A percentile compares a stretch with the other conserved stretches of the same genome.
Conservation (phyloP, 2,888 invertebrate genomes). For the Mythimna pallens region DNA sequence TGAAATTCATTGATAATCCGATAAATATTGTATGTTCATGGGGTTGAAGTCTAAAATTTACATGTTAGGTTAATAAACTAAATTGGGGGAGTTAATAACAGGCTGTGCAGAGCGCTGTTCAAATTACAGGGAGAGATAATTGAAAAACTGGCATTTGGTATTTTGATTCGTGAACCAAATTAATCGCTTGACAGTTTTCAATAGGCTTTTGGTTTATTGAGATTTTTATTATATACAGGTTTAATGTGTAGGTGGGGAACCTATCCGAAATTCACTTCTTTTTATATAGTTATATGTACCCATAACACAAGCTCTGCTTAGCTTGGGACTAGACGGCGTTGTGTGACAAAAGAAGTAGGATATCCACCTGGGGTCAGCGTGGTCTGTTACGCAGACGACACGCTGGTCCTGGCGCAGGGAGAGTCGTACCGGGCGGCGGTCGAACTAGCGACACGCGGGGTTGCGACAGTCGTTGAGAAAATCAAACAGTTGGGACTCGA, state of each 20-base stretch:
- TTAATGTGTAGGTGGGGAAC: too few species aligned
- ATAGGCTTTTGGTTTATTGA: not conserved
- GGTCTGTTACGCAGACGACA: too few species aligned
- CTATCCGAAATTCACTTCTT: too few species aligned
- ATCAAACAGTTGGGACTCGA: too few species aligned
- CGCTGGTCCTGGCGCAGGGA: too few species aligned
- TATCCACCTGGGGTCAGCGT: not conserved
- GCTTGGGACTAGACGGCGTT: too few species aligned
- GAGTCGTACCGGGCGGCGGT: too few species aligned
- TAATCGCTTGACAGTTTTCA: not conserved
- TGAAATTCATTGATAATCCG: constrained; percentile 47
- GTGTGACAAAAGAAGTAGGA: not conserved
- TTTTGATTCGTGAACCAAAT: not conserved
- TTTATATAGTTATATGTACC: too few species aligned
- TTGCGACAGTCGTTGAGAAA: too few species aligned
- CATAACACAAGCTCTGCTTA: too few species aligned
- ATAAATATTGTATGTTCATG: constrained; percentile 22
- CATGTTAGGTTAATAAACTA: constrained; percentile 18
- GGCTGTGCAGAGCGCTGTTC: not conserved
- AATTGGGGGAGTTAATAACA: constrained; percentile 18
- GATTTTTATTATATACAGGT: not conserved
- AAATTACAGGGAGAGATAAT: constrained; percentile 10
- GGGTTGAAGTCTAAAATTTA: constrained; percentile 28
- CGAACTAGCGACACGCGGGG: too few species aligned
- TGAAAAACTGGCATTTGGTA: constrained; percentile 10